A percentile compares a stretch with the other conserved stretches of the same genome.
Evolutionary conservation across 2,888 invertebrate genomes (phyloP).

Genomic region (Synanthedon tipuliformis): DNA sequence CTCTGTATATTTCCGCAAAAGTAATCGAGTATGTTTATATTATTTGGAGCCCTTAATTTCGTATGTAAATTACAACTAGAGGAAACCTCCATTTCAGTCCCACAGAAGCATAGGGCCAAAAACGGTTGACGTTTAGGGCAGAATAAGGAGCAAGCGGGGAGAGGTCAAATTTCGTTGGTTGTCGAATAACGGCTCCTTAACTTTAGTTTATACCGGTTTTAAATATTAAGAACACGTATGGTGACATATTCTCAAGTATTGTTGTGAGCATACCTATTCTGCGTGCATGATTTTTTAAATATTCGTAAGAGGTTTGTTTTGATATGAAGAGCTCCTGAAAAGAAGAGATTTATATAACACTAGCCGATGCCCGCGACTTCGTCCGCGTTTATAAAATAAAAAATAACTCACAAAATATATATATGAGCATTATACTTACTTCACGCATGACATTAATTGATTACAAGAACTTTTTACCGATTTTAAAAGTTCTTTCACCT

Average conservation of each 20-base stretch:
- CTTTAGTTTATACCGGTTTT: conserved; percentile 48
- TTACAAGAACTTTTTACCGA: too few relatives aligned
- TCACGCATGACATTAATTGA: too few relatives aligned
- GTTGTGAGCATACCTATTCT: too few relatives aligned
- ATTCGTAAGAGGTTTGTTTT: too few relatives aligned
- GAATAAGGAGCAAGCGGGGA: conserved; percentile 12
- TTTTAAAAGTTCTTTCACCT: too few relatives aligned
- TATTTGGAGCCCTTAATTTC: conserved; percentile 58
- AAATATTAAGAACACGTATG: conserved; percentile 46
- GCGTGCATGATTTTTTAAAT: too few relatives aligned
- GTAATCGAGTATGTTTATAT: conserved; percentile 50
- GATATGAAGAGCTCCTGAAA: too few relatives aligned
- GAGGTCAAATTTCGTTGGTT: conserved; percentile 13
- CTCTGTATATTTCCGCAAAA: conserved; percentile 11
- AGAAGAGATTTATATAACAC: too few relatives aligned
- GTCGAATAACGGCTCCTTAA: conserved; percentile 25
- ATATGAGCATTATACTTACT: too few relatives aligned
- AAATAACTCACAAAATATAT: too few relatives aligned
- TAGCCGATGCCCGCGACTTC: too few relatives aligned
- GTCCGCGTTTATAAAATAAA: too few relatives aligned
- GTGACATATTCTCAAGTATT: conserved; percentile 3
- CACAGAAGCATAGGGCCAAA: conserved; percentile 35
- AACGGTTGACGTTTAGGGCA: conserved; percentile 18
- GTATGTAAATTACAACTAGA: conserved; percentile 65
- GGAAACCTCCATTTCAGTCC: conserved; percentile 50